phyloP scores from a whole-genome alignment of 2,113 vertebrate genomes.

The Equus quagga region DNA sequence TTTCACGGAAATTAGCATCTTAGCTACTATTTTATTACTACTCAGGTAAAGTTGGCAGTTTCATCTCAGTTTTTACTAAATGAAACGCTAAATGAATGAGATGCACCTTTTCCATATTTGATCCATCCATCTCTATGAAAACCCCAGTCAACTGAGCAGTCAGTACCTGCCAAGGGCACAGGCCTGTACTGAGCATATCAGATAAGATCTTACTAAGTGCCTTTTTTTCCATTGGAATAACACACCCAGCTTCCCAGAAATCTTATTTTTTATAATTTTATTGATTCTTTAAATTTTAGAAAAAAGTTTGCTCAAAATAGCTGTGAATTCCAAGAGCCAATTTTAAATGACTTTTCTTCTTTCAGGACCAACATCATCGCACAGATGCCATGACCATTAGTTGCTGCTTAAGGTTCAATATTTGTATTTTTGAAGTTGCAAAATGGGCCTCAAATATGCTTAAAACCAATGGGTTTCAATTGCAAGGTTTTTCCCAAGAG shows the following conservation, averaged over 20 bases:
- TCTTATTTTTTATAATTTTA: neutral
- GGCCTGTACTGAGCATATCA: neutral
- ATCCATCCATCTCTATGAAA: neutral
- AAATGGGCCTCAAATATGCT: conserved; percentile 31
- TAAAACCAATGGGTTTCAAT: neutral
- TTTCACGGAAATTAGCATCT: neutral
- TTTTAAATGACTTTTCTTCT: neutral
- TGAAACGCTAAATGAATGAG: neutral
- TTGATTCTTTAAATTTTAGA: conserved; percentile 5
- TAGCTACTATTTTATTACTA: neutral
- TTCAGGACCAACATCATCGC: neutral
- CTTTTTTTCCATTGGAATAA: neutral
- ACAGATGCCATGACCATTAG: neutral
- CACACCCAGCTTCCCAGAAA: neutral
- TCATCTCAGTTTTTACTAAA: neutral
- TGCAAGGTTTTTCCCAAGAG: conserved; percentile 49
- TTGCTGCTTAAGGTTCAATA: conserved; percentile 48
- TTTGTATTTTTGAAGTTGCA: conserved; percentile 28
- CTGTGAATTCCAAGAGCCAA: neutral
- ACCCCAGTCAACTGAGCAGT: neutral
- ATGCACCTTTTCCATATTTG: neutral
- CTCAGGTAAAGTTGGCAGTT: neutral
- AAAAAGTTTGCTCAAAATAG: neutral
- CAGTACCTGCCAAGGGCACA: neutral
- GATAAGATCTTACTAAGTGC: neutral